These are phyloP conservation scores for Echinops telfairi DNA, from an alignment of 2,113 vertebrate genomes.

Conservation along the genomic window DNA sequence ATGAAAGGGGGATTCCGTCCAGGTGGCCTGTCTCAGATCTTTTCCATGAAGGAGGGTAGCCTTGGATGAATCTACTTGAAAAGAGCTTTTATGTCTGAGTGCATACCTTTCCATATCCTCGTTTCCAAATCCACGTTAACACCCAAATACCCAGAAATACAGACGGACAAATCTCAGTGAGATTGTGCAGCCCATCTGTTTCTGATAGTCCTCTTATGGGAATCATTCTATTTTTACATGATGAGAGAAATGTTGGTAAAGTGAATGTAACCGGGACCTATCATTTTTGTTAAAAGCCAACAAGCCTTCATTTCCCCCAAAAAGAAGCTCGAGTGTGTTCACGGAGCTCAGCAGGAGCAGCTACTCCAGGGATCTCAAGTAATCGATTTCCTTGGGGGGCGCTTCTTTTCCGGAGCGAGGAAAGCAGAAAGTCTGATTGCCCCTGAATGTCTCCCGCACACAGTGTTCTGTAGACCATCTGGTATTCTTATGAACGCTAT, in stretches of 20 bases:
- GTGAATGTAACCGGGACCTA: background rate
- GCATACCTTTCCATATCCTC: background rate
- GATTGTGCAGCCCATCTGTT: slow-evolving; percentile 45
- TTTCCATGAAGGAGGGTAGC: background rate
- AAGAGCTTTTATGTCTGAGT: slow-evolving; percentile 37
- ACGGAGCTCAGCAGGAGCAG: background rate
- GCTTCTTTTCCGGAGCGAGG: background rate
- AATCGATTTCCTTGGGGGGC: background rate
- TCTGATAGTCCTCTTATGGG: slow-evolving; percentile 29
- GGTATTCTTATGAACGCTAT: background rate
- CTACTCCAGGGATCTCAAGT: background rate
- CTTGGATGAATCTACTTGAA: background rate
- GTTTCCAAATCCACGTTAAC: background rate
- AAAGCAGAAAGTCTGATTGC: background rate
- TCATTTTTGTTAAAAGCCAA: slow-evolving; percentile 19
- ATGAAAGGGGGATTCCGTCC: background rate
- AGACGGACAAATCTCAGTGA: slow-evolving; percentile 50
- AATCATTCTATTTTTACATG: slow-evolving; percentile 42
- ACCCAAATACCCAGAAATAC: slow-evolving; percentile 46
- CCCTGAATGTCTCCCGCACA: background rate
- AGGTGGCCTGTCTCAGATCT: background rate
- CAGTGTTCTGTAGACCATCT: background rate
- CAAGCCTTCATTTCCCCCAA: background rate
- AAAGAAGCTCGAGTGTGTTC: background rate
- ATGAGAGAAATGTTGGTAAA: slow-evolving; percentile 36